Evolutionary conservation across 2,797 vertebrate species (phyloP), one percentile per base, ranked within the genome.

Genomic region (Kryptolebias ocellatus): DNA sequence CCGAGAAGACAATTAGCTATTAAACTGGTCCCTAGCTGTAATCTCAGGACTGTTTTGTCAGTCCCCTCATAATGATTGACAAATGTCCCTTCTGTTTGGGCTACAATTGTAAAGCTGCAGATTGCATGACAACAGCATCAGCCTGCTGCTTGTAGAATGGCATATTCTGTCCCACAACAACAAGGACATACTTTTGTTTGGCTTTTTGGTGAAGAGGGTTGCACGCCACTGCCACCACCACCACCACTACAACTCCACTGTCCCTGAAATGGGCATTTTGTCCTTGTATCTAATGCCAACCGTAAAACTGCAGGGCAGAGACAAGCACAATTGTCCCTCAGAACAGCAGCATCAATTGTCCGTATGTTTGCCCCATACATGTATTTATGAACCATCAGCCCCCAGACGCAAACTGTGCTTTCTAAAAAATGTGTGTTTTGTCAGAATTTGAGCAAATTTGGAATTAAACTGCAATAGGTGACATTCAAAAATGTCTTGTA

Each of bases 121-220:
- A 87, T 74, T 87, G 83, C 86, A 92, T 89, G 89, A 89, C 89
- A 90, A 85, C 85, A 84, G 62, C 82, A 80, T 83, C 80, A 83
- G 84, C 78, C 79, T 85, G 83, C 77, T 79, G 72, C 68, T 56
- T 71, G 69, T 76, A 90, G 87, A 90, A 92, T 86, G 81, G 83
- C 79, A 87, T 86, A 90, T 88, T 92, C 84, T 90, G 85, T 92
- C 80, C 39, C 77, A 77, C 75, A 82, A 88, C 84, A 86, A 93
- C 90, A 93, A 92, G 83, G 84, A 79, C 84, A 59, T 68, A 91
- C 87, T 91, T 92, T 89, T 93, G 90, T 93, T 90, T 80, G 76
- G 81, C 82, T 89, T 92, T 92, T 91, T 91, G 90, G 92, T 90
- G 88, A 83, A 87, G 74, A 87, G 86, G 83, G 83, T 75, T 77